A percentile compares a stretch with the other conserved stretches of the same genome.
These are phyloP conservation scores for Zosterops hypoxanthus DNA, from an alignment of 2,113 vertebrate species.

Conservation along the genomic window DNA sequence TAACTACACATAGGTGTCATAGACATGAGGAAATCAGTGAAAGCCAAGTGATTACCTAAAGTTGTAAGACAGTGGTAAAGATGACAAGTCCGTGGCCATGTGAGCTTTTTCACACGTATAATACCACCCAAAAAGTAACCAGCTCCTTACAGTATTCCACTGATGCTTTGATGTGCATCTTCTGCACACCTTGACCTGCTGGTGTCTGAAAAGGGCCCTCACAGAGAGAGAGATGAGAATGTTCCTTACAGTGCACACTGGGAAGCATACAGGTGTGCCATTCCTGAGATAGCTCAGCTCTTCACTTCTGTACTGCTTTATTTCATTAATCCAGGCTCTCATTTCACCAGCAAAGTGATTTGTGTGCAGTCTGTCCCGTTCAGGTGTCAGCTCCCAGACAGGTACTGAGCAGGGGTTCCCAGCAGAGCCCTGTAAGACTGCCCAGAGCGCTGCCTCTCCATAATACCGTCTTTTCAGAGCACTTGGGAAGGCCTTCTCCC, in stretches of 20 bases:
- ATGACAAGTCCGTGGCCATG: background rate
- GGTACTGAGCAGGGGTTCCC: background rate
- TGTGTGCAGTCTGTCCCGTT: background rate
- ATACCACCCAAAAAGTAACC: background rate
- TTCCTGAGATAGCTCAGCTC: background rate
- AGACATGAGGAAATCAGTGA: background rate
- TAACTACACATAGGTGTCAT: background rate
- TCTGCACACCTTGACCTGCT: background rate
- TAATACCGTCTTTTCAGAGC: slow-evolving; percentile 34
- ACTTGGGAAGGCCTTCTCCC: background rate
- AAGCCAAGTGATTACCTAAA: background rate
- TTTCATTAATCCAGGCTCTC: background rate
- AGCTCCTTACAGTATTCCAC: background rate
- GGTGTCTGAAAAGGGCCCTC: background rate
- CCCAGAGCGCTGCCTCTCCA: background rate
- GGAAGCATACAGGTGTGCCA: background rate
- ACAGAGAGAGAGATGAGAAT: accelerated
- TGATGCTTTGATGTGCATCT: background rate
- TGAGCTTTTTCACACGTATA: background rate
- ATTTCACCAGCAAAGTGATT: background rate
- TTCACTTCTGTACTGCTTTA: background rate
- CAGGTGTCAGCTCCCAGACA: background rate
- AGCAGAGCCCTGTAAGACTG: slow-evolving; percentile 1
- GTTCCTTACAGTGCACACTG: background rate
- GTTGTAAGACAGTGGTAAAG: background rate